Conservation (phyloP, 2,797 vertebrate species). For the Carapus acus region DNA sequence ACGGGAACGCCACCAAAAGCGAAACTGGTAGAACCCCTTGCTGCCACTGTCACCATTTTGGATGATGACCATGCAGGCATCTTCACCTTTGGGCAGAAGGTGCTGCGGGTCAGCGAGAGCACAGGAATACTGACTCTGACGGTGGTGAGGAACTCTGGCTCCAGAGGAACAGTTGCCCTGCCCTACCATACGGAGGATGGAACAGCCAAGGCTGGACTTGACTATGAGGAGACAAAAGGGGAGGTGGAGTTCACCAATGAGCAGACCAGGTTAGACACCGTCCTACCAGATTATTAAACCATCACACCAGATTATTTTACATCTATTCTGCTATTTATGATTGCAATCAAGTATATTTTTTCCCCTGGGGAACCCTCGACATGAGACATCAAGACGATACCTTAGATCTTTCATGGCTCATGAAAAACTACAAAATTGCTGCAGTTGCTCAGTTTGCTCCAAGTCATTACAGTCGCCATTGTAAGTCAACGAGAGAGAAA, state of each 20-base stretch:
- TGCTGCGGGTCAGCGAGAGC: conserved; percentile 86
- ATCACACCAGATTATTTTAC: too few species aligned
- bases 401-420: neutral
- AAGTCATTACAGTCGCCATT: too few species aligned
- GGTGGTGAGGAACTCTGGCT: conserved; percentile 84
- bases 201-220: conserved; percentile 77
- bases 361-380: too few species aligned
- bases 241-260: conserved; percentile 89
- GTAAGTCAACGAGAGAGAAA: neutral
- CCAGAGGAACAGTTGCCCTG: conserved; percentile 83
- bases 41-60: conserved; percentile 89
- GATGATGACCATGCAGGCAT: conserved; percentile 96
- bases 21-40: conserved; percentile 77
- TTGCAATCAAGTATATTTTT: too few species aligned
- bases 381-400: neutral
- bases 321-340: too few species aligned
- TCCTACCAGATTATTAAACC: too few species aligned
- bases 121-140: conserved; percentile 81
- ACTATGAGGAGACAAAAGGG: conserved; percentile 83
- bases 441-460: too few species aligned
- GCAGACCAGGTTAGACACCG: conserved; percentile 80
- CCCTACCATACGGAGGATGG: conserved; percentile 88
- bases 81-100: conserved; percentile 83
- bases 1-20: conserved; percentile 74
- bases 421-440: neutral